phyloP scores from a whole-genome alignment of 2,888 invertebrate species.

The Fragum whitleyi region DNA sequence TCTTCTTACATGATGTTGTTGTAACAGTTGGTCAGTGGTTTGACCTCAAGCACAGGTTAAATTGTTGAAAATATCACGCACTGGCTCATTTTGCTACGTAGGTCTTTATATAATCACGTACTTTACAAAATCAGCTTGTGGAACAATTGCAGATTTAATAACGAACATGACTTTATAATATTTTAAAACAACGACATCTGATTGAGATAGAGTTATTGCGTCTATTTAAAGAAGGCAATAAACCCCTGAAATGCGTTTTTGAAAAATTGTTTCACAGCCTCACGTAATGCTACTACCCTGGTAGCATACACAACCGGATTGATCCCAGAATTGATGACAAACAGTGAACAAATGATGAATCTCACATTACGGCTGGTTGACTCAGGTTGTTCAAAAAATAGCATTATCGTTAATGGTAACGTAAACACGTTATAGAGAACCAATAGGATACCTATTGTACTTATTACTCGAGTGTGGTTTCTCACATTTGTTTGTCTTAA shows the following conservation, averaged over 20 bases:
- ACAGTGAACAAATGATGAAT: neutral
- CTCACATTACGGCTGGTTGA: neutral
- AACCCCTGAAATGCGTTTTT: neutral
- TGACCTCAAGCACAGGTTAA: too few species aligned
- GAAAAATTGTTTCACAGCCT: neutral
- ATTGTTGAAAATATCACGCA: too few species aligned
- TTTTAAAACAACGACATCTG: too few species aligned
- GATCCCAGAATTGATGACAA: neutral
- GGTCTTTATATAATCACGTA: too few species aligned
- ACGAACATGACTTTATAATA: too few species aligned
- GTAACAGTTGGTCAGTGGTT: too few species aligned
- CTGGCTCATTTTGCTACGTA: too few species aligned
- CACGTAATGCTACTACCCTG: neutral
- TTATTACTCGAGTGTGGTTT: neutral
- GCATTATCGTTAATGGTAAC: neutral
- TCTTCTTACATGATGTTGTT: too few species aligned
- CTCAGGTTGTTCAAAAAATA: neutral
- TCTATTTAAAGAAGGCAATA: neutral
- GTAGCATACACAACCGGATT: conserved; percentile 8
- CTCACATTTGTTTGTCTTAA: neutral
- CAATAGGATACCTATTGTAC: neutral
- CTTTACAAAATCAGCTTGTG: too few species aligned
- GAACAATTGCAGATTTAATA: too few species aligned
- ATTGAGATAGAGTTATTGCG: too few species aligned
- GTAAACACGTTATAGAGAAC: neutral